These are phyloP conservation scores for Stratiomys singularior DNA, from an alignment of 2,888 invertebrate genomes.

Conservation along the genomic window DNA sequence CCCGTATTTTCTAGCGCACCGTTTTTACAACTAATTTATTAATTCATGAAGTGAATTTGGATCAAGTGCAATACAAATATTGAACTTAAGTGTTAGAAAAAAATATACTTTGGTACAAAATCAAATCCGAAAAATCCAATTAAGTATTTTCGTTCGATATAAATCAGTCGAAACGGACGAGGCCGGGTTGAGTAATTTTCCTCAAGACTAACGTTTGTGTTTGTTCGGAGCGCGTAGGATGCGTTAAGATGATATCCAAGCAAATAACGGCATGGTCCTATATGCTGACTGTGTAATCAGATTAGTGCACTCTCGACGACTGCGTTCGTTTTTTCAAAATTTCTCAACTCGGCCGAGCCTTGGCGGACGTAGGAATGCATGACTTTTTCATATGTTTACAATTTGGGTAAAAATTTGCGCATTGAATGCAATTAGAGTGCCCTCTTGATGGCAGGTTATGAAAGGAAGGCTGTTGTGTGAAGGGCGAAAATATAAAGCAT, in stretches of 20 bases:
- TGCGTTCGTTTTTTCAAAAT: neutral
- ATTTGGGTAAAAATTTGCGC: neutral
- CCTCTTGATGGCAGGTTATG: neutral
- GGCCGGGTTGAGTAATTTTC: neutral
- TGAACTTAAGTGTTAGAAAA: neutral
- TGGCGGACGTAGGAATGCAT: neutral
- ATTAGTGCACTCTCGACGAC: neutral
- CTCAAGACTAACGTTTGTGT: neutral
- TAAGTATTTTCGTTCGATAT: neutral
- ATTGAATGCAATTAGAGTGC: neutral
- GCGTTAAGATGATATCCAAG: neutral
- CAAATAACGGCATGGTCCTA: neutral
- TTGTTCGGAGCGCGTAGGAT: neutral
- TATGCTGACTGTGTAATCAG: neutral
- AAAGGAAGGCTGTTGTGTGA: neutral
- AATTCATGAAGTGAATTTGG: constrained; percentile 41
- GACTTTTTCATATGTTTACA: neutral
- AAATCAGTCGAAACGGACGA: neutral
- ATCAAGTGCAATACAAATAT: constrained; percentile 45
- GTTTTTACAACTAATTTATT: constrained; percentile 39
- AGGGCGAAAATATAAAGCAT: neutral
- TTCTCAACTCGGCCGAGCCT: neutral
- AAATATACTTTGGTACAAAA: too few relatives aligned
- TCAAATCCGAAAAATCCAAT: neutral
- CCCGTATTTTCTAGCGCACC: constrained; percentile 1